Conservation (phyloP, 2,888 invertebrate species). For the Quadroppia sp. region DNA sequence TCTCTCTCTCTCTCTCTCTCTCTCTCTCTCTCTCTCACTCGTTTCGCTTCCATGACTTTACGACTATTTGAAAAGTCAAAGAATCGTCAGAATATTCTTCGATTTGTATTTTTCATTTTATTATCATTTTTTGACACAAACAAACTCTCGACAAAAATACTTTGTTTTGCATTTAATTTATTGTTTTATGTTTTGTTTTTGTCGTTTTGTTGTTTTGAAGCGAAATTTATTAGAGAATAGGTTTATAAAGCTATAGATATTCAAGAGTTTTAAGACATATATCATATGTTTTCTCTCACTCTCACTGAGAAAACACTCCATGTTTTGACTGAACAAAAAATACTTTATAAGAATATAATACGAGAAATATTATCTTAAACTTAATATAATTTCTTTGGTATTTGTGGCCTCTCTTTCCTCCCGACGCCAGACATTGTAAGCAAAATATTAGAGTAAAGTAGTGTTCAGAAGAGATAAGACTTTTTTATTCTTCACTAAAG, state of each 20-base stretch:
- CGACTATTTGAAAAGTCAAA: not conserved
- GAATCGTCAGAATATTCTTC: slow-evolving; percentile 2
- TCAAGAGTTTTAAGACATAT: not conserved
- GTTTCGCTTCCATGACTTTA: not conserved
- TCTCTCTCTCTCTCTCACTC: not conserved
- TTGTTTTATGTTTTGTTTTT: not conserved
- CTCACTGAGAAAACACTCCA: not conserved
- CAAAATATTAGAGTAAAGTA: slow-evolving; percentile 17
- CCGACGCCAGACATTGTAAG: slow-evolving; percentile 18
- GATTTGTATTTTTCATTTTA: not conserved
- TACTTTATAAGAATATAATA: not conserved
- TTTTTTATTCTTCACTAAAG: slow-evolving; percentile 25
- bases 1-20: slow-evolving; percentile 12
- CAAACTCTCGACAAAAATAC: not conserved
- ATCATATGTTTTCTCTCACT: slow-evolving; percentile 3
- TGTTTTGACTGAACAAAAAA: too few species aligned
- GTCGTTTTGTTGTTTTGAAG: not conserved
- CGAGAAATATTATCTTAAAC: not conserved
- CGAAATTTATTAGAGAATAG: slow-evolving; percentile 7
- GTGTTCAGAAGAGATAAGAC: slow-evolving; percentile 34
- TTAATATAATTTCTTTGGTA: not conserved
- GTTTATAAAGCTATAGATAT: not conserved
- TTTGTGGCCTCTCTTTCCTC: not conserved
- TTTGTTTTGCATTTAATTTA: not conserved
- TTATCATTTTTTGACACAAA: not conserved